Percentiles rank a stretch among this genome's conserved stretches.
Conservation (phyloP, 1,140 invertebrate species). For the Aphis gossypii region DNA sequence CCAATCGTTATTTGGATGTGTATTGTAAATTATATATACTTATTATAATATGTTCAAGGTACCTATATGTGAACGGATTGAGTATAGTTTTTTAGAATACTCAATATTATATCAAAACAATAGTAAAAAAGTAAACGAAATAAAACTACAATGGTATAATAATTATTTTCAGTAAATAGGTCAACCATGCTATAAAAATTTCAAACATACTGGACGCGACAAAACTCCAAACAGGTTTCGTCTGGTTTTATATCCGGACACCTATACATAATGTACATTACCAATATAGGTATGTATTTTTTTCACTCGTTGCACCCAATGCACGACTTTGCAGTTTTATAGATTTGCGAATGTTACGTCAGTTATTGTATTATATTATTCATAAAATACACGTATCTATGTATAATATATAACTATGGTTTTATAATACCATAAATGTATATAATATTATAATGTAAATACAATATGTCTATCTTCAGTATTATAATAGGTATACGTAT, state of each 20-base stretch:
- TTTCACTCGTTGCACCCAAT: neutral
- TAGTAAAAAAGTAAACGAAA: neutral
- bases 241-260: neutral
- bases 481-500: too few species aligned
- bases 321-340: neutral
- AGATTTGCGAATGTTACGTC: neutral
- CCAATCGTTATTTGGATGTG: too few species aligned
- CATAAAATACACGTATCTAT: neutral
- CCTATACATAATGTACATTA: neutral
- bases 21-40: neutral
- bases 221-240: neutral
- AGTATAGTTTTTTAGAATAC: neutral
- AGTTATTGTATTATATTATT: neutral
- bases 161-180: neutral
- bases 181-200: neutral
- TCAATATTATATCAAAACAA: neutral
- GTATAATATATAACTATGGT: too few species aligned
- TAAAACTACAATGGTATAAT: neutral
- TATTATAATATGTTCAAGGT: neutral
- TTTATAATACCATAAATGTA: too few species aligned
- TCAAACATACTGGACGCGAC: neutral
- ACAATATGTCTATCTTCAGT: too few species aligned
- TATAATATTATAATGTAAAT: too few species aligned
- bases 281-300: neutral
- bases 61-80: neutral